Evolutionary conservation across 2,888 invertebrate genomes (phyloP), one percentile per base, ranked within the genome.

Genomic region (Ecliptopera silaceata): DNA sequence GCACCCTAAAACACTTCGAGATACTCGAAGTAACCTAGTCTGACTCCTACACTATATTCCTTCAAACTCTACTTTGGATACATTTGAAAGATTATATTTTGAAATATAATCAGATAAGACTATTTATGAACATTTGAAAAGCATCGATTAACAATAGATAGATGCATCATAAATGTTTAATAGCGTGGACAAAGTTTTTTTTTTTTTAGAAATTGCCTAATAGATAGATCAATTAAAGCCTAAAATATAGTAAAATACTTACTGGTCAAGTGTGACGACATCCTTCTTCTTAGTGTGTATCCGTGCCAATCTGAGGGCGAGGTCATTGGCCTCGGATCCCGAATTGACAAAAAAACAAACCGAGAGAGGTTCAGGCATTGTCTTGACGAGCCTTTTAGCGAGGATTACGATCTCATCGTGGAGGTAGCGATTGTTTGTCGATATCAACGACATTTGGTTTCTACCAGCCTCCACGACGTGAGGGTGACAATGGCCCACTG

Each of bases 401-500:
- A 98, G 96, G 55, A 97, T 92, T 6, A 98, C 98, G 62, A 99
- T 91, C 80, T 98, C 97, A 82, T 99, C 98, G 82, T 99, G 99
- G 10, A 99, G 94, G 82, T 98, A 99, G 32, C 99, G 95, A 79
- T 96, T 97, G 92, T 99, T 99, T 42, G 99, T 99, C 70, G 96
- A 97, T 70, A 99, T 93, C 2, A 95, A 86, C 12, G 95, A 93
- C 96, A 99, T 97, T 92, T 99, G 99, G 54, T 96, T 93, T 59
- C 94, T 93, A 1, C 97, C 98, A 0, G 98, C 98, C 75, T 95
- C 94, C 1, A 98, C 98, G 15, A 99, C 99, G 65, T 95, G 94
- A 0, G 98, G 98, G 83, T 99, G 98, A 76, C 99, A 98, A 86
- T 99, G 99, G 0, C 99, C 99, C 75, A 99, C 99, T 99, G 90